phyloP scores from a whole-genome alignment of 2,113 vertebrate genomes.

The Rhipidura dahli region DNA sequence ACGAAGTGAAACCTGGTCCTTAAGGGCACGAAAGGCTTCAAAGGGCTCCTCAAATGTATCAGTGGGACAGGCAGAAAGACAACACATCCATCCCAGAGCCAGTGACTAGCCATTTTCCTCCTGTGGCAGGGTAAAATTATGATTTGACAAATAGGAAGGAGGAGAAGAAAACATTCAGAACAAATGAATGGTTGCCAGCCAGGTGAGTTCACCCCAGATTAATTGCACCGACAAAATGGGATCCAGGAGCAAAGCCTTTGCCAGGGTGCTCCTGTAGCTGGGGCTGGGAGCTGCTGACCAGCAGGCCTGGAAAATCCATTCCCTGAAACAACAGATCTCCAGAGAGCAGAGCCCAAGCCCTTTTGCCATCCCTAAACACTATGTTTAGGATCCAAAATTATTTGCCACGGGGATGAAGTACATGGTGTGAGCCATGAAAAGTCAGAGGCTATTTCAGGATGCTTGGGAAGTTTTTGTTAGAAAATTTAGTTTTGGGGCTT shows the following conservation, averaged over 20 bases:
- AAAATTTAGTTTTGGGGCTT: neutral
- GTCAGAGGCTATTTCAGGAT: neutral
- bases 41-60: neutral
- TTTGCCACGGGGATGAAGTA: neutral
- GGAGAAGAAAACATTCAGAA: neutral
- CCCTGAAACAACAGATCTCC: neutral
- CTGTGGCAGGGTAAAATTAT: neutral
- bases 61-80: neutral
- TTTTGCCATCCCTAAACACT: neutral
- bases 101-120: neutral
- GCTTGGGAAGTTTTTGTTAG: neutral
- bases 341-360: neutral
- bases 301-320: neutral
- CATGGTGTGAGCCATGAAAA: neutral
- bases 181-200: neutral
- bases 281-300: neutral
- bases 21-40: slow-evolving; percentile 4
- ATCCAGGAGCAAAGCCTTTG: neutral
- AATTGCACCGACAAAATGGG: neutral
- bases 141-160: neutral
- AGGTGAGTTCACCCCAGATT: neutral
- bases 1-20: slow-evolving; percentile 21
- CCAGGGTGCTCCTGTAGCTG: neutral
- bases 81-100: neutral
- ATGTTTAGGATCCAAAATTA: neutral